Evolutionary conservation across 2,113 vertebrate species (phyloP).

Genomic region (Triplophysa rosa): DNA sequence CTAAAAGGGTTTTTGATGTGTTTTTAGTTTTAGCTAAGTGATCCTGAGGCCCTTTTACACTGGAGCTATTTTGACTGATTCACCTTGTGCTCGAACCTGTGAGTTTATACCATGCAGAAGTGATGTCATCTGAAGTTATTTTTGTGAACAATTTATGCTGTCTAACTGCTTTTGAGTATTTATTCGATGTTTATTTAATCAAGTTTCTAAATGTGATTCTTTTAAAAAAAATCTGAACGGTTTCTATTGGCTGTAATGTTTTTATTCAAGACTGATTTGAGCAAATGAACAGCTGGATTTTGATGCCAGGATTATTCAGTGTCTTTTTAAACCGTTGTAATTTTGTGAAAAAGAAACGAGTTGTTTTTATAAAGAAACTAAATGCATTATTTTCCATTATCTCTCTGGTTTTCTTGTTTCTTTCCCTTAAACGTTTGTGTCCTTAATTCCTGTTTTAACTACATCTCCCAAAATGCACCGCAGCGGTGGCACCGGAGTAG

Average conservation of each 20-base stretch:
- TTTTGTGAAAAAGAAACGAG: conserved; percentile 36
- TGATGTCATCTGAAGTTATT: conserved; percentile 20
- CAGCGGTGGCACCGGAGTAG: neutral
- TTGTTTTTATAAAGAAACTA: conserved; percentile 41
- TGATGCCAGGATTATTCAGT: neutral
- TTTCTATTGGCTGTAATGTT: conserved; percentile 8
- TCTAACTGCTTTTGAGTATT: neutral
- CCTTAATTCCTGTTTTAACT: neutral
- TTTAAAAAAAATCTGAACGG: neutral
- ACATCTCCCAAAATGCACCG: conserved; percentile 3
- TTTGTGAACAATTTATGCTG: neutral
- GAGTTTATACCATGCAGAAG: conserved; percentile 2
- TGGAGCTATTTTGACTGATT: conserved; percentile 15
- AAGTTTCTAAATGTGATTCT: neutral
- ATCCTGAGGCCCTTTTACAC: neutral
- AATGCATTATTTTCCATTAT: conserved; percentile 55
- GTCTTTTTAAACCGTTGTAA: neutral
- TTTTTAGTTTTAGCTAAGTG: conserved; percentile 10
- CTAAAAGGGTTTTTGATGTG: conserved; percentile 31
- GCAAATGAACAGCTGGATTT: neutral
- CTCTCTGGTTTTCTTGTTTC: neutral
- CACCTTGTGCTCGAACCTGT: conserved; percentile 38
- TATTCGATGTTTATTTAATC: conserved; percentile 37
- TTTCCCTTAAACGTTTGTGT: neutral
- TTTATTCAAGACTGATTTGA: conserved; percentile 2